These are phyloP conservation scores for Prionchulus punctatus DNA, from an alignment of 2,888 invertebrate species.

Conservation along the genomic window DNA sequence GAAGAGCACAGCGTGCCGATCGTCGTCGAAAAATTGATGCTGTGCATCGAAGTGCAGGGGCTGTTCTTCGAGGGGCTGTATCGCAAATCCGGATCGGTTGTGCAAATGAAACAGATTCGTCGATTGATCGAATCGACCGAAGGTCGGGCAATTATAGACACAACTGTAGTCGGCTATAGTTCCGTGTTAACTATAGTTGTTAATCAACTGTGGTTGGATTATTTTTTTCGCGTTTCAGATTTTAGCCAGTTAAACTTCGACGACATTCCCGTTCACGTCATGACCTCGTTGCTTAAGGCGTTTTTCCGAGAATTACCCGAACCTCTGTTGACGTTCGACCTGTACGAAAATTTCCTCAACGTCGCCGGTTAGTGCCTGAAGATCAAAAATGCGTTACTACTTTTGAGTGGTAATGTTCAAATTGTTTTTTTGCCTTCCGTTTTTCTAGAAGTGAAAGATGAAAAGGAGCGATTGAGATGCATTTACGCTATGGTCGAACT, in stretches of 20 bases:
- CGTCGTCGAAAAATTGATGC: slow-evolving; percentile 71
- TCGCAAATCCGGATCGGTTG: slow-evolving; percentile 55
- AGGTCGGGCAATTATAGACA: slow-evolving; percentile 35
- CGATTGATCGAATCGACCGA: slow-evolving; percentile 32
- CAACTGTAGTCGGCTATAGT: not conserved
- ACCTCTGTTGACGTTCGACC: slow-evolving; percentile 74
- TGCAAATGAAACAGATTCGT: slow-evolving; percentile 35
- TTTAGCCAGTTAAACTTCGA: slow-evolving; percentile 51
- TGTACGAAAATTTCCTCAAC: slow-evolving; percentile 80
- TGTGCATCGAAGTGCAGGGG: slow-evolving; percentile 74
- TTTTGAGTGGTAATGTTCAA: not conserved
- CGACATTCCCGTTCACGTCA: slow-evolving; percentile 67
- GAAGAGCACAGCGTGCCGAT: slow-evolving; percentile 43
- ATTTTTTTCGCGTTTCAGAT: too few relatives aligned
- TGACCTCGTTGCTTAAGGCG: slow-evolving; percentile 67
- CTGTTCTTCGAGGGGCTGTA: slow-evolving; percentile 82
- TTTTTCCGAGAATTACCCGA: slow-evolving; percentile 84
- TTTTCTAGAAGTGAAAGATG: slow-evolving; percentile 53
- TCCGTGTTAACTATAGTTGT: not conserved
- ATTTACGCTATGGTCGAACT: slow-evolving; percentile 71
- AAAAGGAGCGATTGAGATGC: slow-evolving; percentile 61
- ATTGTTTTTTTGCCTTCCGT: too few relatives aligned
- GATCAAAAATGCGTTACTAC: not conserved
- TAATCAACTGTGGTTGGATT: too few relatives aligned
- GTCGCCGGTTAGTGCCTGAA: slow-evolving; percentile 45